phyloP scores from a whole-genome alignment of 2,113 vertebrate genomes.

The Crotalus horridus region DNA sequence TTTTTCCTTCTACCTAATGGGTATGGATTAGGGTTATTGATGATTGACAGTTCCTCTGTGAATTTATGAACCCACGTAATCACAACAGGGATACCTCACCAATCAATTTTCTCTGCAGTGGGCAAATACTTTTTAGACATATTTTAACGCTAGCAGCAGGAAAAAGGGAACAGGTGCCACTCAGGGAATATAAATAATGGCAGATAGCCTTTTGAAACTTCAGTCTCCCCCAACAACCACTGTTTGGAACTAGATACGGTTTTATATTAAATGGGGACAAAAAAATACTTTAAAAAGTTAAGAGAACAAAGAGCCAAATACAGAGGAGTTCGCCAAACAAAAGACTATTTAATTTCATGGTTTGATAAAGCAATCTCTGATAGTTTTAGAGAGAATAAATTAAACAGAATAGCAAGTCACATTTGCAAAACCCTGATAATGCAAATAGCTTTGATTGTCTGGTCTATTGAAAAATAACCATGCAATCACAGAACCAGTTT shows the following conservation, averaged over 20 bases:
- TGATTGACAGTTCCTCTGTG: not conserved
- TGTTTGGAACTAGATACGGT: not conserved
- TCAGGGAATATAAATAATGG: not conserved
- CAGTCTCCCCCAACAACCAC: not conserved
- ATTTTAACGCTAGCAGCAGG: not conserved
- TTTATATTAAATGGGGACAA: not conserved
- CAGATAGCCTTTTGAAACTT: not conserved
- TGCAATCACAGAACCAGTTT: no score
- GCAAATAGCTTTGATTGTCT: not conserved
- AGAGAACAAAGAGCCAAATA: not conserved
- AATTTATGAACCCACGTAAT: not conserved
- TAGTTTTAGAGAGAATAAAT: not conserved
- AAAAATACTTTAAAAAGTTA: not conserved
- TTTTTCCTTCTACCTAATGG: not conserved
- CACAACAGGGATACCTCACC: not conserved
- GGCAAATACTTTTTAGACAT: not conserved
- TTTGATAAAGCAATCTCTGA: not conserved
- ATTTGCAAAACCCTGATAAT: not conserved
- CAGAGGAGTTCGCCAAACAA: not conserved
- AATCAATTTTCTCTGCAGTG: not conserved
- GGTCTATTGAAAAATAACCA: not conserved
- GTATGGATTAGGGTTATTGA: not conserved
- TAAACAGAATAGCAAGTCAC: not conserved
- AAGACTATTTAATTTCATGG: not conserved
- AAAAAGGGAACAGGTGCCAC: not conserved